Evolutionary conservation across 1,140 invertebrate genomes (phyloP), one percentile per base, ranked within the genome.

Genomic region (Ceratina australensis): DNA sequence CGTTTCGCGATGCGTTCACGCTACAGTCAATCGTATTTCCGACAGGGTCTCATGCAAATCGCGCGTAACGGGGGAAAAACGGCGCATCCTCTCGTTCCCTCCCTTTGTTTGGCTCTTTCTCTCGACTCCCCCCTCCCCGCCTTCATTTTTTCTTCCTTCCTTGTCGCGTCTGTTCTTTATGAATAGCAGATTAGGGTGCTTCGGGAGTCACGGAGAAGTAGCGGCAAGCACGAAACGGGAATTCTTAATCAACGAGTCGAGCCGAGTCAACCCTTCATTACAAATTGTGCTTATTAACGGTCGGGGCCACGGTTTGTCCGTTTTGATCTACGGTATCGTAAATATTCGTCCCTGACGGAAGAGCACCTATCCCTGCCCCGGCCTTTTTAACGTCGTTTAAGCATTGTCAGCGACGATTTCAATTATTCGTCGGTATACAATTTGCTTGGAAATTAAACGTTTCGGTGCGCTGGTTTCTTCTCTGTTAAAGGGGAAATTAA

Each of bases 281-380:
- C 79, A 65, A 80, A 84, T 78, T 78, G 82, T 50, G 69, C 82
- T 85, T 84, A 85, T 84, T 84, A 84, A 69, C 75, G 49, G 54
- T 59, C 64, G 50, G 57, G n/a, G n/a, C n/a, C 13, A 54, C 52
- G 5, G 52, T 42, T 42, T 42, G 52, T 66, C 75, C 80, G 56
- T 79, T 75, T 61, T 12, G 65, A 72, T 60, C 66, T 56, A 66
- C 67, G 24, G 22, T 72, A 63, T 49, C 54, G 18, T 63, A 15
- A 56, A 66, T 66, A 74, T 60, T 74, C 71, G 42, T 42, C 28
- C 33, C 33, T 42, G 5, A 50, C 33, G 15, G 68, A 50, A 22
- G 22, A 50, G 24, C 60, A 64, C 75, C 28, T 67, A 52, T 24
- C 24, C 52, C 54, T 16, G 33, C 33, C 33, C 18, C 22, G 15